Evolutionary conservation across 2,113 vertebrate species (phyloP).

Genomic region (Myotis brandtii): DNA sequence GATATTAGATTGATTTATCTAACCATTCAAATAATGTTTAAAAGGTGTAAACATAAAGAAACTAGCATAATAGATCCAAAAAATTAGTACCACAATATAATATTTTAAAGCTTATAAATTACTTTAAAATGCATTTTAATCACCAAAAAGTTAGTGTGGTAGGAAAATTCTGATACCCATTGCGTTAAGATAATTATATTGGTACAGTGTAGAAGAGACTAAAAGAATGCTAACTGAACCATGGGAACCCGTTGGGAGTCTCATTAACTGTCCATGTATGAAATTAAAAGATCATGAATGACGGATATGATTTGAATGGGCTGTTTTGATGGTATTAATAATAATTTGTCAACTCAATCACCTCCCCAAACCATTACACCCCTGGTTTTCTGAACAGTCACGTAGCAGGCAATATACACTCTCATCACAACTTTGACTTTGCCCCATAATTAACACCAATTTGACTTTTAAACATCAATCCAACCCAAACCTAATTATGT

Average conservation of each 20-base stretch:
- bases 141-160: not conserved
- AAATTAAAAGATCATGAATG: not conserved
- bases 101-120: not conserved
- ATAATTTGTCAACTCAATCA: not conserved
- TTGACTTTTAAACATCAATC: not conserved
- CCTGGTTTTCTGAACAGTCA: not conserved
- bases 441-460: rapidly evolving
- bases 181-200: not conserved
- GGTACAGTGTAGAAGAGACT: not conserved
- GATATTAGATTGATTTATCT: not conserved
- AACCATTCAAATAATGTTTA: not conserved
- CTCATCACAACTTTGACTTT: not conserved
- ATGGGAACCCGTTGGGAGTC: not conserved
- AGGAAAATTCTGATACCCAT: not conserved
- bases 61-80: not conserved
- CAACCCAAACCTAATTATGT: not conserved
- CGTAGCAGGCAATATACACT: rapidly evolving
- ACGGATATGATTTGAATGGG: not conserved
- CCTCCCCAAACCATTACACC: not conserved
- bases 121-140: not conserved
- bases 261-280: not conserved
- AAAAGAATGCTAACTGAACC: not conserved
- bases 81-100: not conserved
- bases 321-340: not conserved
- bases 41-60: not conserved